Conservation (phyloP, 1,140 invertebrate genomes). For the Ectropis grisescens region DNA sequence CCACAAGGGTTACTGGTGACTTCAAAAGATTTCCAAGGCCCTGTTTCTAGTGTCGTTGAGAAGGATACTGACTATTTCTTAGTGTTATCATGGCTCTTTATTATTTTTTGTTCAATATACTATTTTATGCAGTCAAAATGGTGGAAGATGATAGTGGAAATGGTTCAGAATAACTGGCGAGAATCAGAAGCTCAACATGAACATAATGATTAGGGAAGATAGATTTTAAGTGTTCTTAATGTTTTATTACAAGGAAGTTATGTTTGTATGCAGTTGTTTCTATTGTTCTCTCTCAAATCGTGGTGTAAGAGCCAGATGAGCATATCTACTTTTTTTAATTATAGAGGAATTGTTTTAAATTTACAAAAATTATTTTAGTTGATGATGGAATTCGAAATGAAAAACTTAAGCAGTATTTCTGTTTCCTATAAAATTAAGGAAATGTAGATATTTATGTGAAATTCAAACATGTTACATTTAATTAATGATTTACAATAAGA, state of each 20-base stretch:
- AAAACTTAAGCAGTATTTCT: too few relatives aligned
- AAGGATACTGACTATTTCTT: slow-evolving; percentile 87
- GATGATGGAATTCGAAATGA: too few relatives aligned
- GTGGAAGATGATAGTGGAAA: slow-evolving; percentile 87
- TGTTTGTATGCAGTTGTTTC: slow-evolving; percentile 1
- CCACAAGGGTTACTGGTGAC: slow-evolving; percentile 75
- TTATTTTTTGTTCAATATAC: slow-evolving; percentile 81
- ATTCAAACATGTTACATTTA: too few relatives aligned
- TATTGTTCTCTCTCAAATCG: too few relatives aligned
- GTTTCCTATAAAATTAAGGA: too few relatives aligned
- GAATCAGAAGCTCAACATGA: slow-evolving; percentile 92
- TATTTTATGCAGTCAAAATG: slow-evolving; percentile 84
- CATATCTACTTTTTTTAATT: too few relatives aligned
- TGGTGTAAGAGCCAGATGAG: too few relatives aligned
- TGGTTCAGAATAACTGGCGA: slow-evolving; percentile 88
- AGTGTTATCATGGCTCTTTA: slow-evolving; percentile 88
- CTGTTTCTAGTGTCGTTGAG: slow-evolving; percentile 79
- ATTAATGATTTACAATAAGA: too few relatives aligned
- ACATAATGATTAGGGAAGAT: slow-evolving; percentile 75
- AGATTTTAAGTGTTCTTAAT: slow-evolving; percentile 10
- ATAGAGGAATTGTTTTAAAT: too few relatives aligned
- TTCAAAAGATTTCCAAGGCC: slow-evolving; percentile 84
- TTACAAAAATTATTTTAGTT: too few relatives aligned
- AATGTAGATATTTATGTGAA: too few relatives aligned
- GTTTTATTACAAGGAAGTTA: not conserved